Evolutionary conservation across 2,113 vertebrate genomes (phyloP), one percentile per base, ranked within the genome.

Genomic region (Ranitomeya imitator): DNA sequence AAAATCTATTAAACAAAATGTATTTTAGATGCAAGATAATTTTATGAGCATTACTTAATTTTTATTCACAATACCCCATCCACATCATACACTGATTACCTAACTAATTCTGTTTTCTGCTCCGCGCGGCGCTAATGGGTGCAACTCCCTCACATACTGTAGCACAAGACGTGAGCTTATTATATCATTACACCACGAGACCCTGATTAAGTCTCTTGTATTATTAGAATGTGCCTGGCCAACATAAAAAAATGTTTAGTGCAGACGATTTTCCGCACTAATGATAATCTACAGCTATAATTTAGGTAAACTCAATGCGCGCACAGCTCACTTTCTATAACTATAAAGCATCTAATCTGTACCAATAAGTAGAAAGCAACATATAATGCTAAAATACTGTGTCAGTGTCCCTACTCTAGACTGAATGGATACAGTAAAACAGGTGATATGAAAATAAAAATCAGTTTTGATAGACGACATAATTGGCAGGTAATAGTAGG

Each of bases 51-150:
- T 79, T 79, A 79, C 74, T 88, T 88, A 76, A 88, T 89, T 85
- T 83, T 88, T 79, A 79, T 89, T 89, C 87, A 89, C 87, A 85
- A 85, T 89, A 65, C 74, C 73, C 73, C 82, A 55, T 85, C 81
- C 51, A 60, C 87, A 79, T 89, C 79, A 88, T 23, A 74, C 79
- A 82, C 52, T 89, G 80, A 76, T 88, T 77, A 88, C 54, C 81
- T 84, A 54, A 51, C 55, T 77, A 83, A 52, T 83, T 26, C 79
- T 5, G 67, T 51, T 83, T 52, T 88, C 57, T 65, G 71, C 69
- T 71, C n/a, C 79, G 59, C 71, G 45, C 59, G 4, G 45, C 57
- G 55, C 31, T 84, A 67, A 88, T 88, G 61, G 45, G 77, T 60
- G 65, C 54, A 55, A 63, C 87, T 63, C 73, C 67, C 87, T 89